A percentile compares a stretch with the other conserved stretches of the same genome.
Evolutionary conservation across 2,797 vertebrate species (phyloP).

Genomic region (Bryconaethiops microstoma): DNA sequence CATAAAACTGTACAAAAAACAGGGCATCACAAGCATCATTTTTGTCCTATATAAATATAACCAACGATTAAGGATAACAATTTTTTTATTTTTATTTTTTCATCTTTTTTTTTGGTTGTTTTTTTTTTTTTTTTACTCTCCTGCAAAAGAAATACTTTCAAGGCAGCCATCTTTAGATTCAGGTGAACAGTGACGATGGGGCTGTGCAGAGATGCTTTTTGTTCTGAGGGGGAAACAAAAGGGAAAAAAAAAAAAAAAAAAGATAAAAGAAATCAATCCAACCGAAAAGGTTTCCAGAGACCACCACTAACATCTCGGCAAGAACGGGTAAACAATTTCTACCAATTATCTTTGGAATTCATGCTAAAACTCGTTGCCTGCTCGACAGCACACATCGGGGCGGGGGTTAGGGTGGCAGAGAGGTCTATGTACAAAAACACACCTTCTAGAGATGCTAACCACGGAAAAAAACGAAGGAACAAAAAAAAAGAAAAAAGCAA

Average conservation of each 20-base stretch:
- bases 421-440: conserved; percentile 78
- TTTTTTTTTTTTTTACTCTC: conserved; percentile 73
- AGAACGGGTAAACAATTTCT: conserved; percentile 81
- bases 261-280: background rate
- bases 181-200: conserved; percentile 73
- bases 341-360: conserved; percentile 86
- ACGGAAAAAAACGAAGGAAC: conserved; percentile 74
- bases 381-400: conserved; percentile 64
- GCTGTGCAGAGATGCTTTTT: conserved; percentile 63
- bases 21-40: conserved; percentile 96
- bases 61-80: conserved; percentile 89
- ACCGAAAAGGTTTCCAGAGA: conserved; percentile 61
- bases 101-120: background rate
- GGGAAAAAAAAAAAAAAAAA: conserved; percentile 45
- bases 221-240: conserved; percentile 44
- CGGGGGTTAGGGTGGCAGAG: conserved; percentile 61
- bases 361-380: conserved; percentile 78
- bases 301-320: conserved; percentile 76
- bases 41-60: conserved; percentile 94
- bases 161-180: conserved; percentile 81
- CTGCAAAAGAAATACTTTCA: conserved; percentile 83
- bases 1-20: conserved; percentile 99
- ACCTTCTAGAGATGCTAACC: conserved; percentile 72
- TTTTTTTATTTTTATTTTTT: conserved; percentile 34
- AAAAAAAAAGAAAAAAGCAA: background rate